A percentile compares a stretch with the other conserved stretches of the same genome.
phyloP scores from a whole-genome alignment of 2,797 vertebrate genomes.

The Mus caroli region DNA sequence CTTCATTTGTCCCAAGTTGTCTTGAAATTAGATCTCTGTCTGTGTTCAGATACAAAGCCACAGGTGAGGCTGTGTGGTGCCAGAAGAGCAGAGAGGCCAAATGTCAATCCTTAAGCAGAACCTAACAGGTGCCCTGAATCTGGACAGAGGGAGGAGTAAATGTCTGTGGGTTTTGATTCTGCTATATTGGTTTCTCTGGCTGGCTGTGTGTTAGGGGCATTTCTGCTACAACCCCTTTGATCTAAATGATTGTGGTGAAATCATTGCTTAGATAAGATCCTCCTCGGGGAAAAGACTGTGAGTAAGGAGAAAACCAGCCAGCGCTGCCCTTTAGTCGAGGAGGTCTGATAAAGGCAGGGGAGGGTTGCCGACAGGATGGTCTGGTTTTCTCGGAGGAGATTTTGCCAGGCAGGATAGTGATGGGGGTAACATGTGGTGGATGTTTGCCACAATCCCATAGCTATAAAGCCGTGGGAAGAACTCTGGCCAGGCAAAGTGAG shows the following conservation, averaged over 20 bases:
- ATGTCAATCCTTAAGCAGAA: too few species aligned
- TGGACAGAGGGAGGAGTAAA: accelerated
- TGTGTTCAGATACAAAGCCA: not conserved
- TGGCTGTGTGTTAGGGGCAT: not conserved
- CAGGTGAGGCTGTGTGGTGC: accelerated
- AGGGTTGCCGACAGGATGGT: not conserved
- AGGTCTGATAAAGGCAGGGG: not conserved
- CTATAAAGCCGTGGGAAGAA: not conserved
- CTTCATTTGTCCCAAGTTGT: not conserved
- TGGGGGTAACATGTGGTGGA: not conserved
- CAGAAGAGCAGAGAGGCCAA: not conserved
- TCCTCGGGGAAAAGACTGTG: not conserved
- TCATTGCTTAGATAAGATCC: not conserved
- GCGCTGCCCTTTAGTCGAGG: not conserved
- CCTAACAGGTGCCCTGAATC: accelerated
- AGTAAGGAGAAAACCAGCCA: not conserved
- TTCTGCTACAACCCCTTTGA: not conserved
- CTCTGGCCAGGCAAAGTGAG: not conserved
- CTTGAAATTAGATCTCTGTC: not conserved
- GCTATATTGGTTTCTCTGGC: not conserved
- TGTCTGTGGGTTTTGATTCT: not conserved
- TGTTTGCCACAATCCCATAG: not conserved
- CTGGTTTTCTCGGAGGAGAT: not conserved
- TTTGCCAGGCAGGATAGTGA: not conserved
- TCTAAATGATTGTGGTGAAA: not conserved